phyloP scores from a whole-genome alignment of 2,888 invertebrate species.

The Gryllus longicercus region DNA sequence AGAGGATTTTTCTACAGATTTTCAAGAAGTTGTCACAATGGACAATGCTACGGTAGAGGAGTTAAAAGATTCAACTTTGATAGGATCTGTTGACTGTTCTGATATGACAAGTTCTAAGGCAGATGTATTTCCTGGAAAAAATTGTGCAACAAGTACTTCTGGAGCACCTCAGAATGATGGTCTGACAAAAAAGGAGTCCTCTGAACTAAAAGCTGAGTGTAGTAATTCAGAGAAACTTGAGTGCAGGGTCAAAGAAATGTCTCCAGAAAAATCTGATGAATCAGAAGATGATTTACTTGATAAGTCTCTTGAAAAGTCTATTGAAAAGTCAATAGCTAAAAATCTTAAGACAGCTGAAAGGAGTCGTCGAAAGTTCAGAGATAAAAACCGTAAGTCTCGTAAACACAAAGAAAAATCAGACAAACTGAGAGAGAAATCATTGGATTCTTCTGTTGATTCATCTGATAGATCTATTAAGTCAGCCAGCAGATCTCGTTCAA shows the following conservation, averaged over 20 bases:
- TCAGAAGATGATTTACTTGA: neutral
- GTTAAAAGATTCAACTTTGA: too few relatives aligned
- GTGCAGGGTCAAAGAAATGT: neutral
- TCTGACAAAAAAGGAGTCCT: too few relatives aligned
- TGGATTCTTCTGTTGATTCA: neutral
- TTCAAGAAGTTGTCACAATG: too few relatives aligned
- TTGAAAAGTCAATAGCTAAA: slow-evolving; percentile 7
- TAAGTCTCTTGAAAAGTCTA: neutral
- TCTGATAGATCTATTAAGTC: neutral
- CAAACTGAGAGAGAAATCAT: neutral
- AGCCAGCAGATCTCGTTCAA: neutral
- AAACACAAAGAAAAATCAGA: neutral
- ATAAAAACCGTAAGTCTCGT: neutral
- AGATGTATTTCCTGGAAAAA: too few relatives aligned
- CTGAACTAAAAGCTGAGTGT: too few relatives aligned
- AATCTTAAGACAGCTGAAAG: neutral
- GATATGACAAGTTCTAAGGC: too few relatives aligned
- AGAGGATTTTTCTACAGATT: too few relatives aligned
- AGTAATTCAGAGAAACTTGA: neutral
- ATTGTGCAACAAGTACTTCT: too few relatives aligned
- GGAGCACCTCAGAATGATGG: too few relatives aligned
- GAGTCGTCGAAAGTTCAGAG: neutral
- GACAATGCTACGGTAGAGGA: too few relatives aligned
- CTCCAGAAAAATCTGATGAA: neutral
- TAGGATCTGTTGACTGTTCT: too few relatives aligned